Percentiles rank a stretch among this genome's conserved stretches.
Evolutionary conservation across 2,888 invertebrate genomes (phyloP).

Genomic region (Fragum fragum): DNA sequence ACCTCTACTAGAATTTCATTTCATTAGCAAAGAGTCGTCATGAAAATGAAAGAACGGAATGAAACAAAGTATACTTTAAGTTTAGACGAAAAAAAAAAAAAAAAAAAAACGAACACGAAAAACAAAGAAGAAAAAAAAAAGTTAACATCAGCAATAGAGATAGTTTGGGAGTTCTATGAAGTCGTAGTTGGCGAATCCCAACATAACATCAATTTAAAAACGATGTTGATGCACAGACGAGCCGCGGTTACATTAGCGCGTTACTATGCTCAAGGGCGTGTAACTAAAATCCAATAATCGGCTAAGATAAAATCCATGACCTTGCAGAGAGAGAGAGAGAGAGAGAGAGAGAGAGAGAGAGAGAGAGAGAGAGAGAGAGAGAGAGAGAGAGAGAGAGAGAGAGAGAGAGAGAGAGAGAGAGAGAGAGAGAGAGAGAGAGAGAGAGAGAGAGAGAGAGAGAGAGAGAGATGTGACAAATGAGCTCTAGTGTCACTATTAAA

Average conservation of each 20-base stretch:
- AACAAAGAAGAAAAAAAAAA: too few species aligned
- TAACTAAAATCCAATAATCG: not conserved
- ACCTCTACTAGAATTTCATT: too few species aligned
- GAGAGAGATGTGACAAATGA: not conserved
- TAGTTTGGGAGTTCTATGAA: not conserved
- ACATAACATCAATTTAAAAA: not conserved
- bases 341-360: constrained; percentile 1
- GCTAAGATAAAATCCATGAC: too few species aligned
- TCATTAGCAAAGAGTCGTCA: too few species aligned
- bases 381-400: not conserved
- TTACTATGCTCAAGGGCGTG: not conserved
- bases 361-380: constrained; percentile 1
- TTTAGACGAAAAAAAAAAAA: too few species aligned
- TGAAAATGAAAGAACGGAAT: too few species aligned
- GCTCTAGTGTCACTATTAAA: too few species aligned
- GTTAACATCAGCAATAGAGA: too few species aligned
- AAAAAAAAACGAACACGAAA: too few species aligned
- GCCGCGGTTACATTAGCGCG: not conserved
- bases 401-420: constrained; percentile 1
- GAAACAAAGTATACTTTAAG: too few species aligned
- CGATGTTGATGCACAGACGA: not conserved
- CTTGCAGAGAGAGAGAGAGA: constrained; percentile 1
- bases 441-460: constrained; percentile 1
- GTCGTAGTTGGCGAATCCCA: not conserved
- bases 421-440: constrained; percentile 1